A percentile compares a stretch with the other conserved stretches of the same genome.
phyloP scores from a whole-genome alignment of 2,888 invertebrate species.

The Pterostichus niger region DNA sequence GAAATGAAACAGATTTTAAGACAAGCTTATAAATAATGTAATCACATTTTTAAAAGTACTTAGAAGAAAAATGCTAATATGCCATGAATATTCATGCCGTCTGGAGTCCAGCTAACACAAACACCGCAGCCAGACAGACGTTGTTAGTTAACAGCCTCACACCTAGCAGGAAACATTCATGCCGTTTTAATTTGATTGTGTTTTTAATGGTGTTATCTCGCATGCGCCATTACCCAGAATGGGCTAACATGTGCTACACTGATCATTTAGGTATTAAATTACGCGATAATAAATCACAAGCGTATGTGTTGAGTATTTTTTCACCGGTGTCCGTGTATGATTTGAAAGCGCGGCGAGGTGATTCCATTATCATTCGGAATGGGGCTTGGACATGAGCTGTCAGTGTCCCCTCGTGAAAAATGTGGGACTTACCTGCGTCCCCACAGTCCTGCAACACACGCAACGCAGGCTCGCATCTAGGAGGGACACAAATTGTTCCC shows the following conservation, averaged over 20 bases:
- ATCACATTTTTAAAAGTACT: background rate
- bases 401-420: conserved; percentile 66
- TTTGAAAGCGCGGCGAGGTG: conserved; percentile 59
- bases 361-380: conserved; percentile 66
- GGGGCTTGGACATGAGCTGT: conserved; percentile 64
- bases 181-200: conserved; percentile 40
- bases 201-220: conserved; percentile 25
- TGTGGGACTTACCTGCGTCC: conserved; percentile 65
- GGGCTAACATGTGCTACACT: conserved; percentile 22
- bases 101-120: background rate
- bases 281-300: conserved; percentile 60
- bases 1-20: conserved; percentile 46
- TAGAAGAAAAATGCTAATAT: conserved; percentile 6
- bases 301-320: conserved; percentile 26
- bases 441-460: conserved; percentile 27
- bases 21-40: conserved; percentile 46
- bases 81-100: conserved; percentile 2
- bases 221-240: conserved; percentile 1
- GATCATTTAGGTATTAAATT: conserved; percentile 65
- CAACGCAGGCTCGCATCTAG: conserved; percentile 18
- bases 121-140: background rate
- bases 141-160: conserved; percentile 6
- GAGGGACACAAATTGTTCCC: conserved; percentile 22
- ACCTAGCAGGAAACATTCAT: background rate
- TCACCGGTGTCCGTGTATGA: conserved; percentile 38